Evolutionary conservation across 2,888 invertebrate genomes (phyloP).

Genomic region (Hypselothyrea guttata): DNA sequence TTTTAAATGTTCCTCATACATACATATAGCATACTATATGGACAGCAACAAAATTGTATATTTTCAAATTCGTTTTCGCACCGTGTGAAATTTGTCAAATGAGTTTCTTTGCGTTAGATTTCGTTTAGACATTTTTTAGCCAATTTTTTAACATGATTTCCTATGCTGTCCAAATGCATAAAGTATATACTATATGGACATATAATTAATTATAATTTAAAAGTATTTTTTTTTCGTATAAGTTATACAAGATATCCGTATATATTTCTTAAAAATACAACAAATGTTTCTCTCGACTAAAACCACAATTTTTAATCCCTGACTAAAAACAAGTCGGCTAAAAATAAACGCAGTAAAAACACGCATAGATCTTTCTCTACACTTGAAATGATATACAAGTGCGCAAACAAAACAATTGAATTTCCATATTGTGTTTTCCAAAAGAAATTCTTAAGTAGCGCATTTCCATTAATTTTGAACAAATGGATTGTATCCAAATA

Average conservation of each 20-base stretch:
- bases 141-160: too few relatives aligned
- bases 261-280: too few relatives aligned
- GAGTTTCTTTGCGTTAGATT: constrained; percentile 30
- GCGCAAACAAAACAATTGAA: constrained; percentile 19
- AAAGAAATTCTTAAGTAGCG: constrained; percentile 30
- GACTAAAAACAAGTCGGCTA: constrained; percentile 22
- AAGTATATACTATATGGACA: constrained; percentile 3
- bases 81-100: constrained; percentile 59
- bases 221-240: constrained; percentile 20
- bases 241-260: constrained; percentile 5
- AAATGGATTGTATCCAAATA: constrained; percentile 20
- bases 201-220: constrained; percentile 30
- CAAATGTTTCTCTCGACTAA: too few relatives aligned
- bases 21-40: too few relatives aligned
- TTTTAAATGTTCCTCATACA: neutral
- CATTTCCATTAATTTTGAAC: constrained; percentile 22
- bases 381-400: constrained; percentile 38
- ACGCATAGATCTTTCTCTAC: constrained; percentile 12
- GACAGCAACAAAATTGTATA: neutral
- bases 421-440: constrained; percentile 21
- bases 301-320: constrained; percentile 21
- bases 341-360: constrained; percentile 36
- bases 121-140: neutral
- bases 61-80: constrained; percentile 43
- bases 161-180: neutral